A percentile compares a stretch with the other conserved stretches of the same genome.
phyloP scores from a whole-genome alignment of 2,113 vertebrate species.

The Neotragus moschatus region DNA sequence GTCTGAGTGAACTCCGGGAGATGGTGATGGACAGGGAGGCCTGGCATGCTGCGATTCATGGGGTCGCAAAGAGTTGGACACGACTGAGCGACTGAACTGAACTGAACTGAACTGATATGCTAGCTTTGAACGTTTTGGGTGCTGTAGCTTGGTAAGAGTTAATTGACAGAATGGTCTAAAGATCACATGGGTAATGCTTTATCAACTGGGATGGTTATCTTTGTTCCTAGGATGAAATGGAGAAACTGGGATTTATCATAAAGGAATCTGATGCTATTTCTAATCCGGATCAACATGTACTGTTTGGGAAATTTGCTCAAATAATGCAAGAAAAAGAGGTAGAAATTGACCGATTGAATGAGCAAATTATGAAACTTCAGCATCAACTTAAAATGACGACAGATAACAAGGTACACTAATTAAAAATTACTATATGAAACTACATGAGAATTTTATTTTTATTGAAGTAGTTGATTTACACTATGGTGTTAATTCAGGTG shows the following conservation, averaged over 20 bases:
- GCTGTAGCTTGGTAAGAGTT: conserved; percentile 5
- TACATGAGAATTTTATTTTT: neutral
- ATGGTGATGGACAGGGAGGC: too few relatives aligned
- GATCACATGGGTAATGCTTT: neutral
- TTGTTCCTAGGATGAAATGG: conserved; percentile 81
- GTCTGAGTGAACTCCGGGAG: too few relatives aligned
- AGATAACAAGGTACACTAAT: conserved; percentile 88
- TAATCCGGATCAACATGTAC: conserved; percentile 80
- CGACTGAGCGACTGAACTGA: too few relatives aligned
- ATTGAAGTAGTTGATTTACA: neutral
- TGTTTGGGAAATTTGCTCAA: conserved; percentile 87
- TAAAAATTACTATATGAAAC: conserved; percentile 23
- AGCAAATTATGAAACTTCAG: conserved; percentile 89
- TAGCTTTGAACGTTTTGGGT: neutral
- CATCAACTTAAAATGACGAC: conserved; percentile 84
- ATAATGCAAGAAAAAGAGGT: conserved; percentile 92
- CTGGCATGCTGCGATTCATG: too few relatives aligned
- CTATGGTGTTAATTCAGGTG: neutral
- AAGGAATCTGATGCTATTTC: conserved; percentile 72
- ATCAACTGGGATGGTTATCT: conserved; percentile 14
- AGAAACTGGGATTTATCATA: conserved; percentile 75
- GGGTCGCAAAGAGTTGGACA: too few relatives aligned
- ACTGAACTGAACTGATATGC: too few relatives aligned
- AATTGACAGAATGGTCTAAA: conserved; percentile 14
- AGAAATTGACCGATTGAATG: conserved; percentile 90